Evolutionary conservation across 2,888 invertebrate species (phyloP), one percentile per base, ranked within the genome.

Genomic region (Drosophila borealis): DNA sequence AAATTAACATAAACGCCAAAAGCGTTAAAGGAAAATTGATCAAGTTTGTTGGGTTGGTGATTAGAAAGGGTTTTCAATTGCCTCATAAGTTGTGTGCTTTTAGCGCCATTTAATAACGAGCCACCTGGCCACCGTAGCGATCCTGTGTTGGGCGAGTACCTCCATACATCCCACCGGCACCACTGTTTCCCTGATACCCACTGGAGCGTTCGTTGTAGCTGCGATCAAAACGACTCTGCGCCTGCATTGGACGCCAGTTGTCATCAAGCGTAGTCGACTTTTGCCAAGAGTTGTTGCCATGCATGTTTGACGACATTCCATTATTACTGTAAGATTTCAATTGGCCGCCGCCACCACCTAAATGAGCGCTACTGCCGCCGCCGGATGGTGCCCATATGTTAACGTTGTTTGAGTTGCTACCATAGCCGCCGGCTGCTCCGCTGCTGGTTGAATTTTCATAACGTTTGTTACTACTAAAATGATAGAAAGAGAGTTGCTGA

Each of bases 121-220:
- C 89, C n/a, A 92, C 89, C 54, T 88, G 90, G 1, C 89, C 90
- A 3, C 90, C 88, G 65, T 92, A 92, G 8, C 92, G 90, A 72
- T 92, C 92, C 68, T 91, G 91, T 6, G 83, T 73, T 5, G 91
- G 91, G 0, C 92, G 88, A 51, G 89, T 84, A 44, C 85, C 83
- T 0, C 88, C 89, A 44, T 90, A 91, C 73, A 91, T 85, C 51
- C 90, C 90, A 17, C 87, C 80, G 33, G 78, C 71, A 13, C 90
- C 80, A 33, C 89, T 78, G 44, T 81, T 81, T 34, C 83, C 77
- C 44, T 90, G 88, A 33, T 88, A 89, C 56, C 92, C 90, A 37
- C 91, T 91, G 2, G 92, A 91, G 17, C 92, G 91, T 70, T 92
- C 92, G 76, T 92, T 92, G 60, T 92, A 92, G 10, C 91, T 91